These are phyloP conservation scores for Dipodomys stephensi DNA, from an alignment of 2,113 vertebrate species.

Conservation along the genomic window DNA sequence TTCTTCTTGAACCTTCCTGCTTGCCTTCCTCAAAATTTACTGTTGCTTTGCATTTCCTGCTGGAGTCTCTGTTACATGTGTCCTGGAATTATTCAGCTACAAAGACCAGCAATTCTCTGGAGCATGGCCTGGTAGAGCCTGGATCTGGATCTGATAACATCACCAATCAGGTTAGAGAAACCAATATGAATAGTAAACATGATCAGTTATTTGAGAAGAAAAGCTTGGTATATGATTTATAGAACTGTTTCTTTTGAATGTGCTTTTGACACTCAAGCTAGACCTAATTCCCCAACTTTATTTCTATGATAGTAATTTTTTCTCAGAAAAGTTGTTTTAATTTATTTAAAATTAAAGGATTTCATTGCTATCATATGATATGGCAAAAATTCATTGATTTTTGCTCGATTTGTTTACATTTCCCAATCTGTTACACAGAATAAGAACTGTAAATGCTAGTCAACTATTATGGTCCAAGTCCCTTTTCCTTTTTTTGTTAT, in stretches of 20 bases:
- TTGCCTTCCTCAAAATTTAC: too few relatives aligned
- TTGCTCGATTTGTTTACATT: neutral
- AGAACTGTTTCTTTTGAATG: constrained; percentile 57
- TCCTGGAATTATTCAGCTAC: too few relatives aligned
- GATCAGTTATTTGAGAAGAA: constrained; percentile 40
- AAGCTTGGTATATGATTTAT: constrained; percentile 38
- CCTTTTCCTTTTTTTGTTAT: neutral
- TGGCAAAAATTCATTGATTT: constrained; percentile 25
- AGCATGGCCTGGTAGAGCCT: too few relatives aligned
- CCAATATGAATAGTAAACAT: constrained; percentile 32
- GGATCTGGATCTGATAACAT: too few relatives aligned
- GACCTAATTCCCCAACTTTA: constrained; percentile 49
- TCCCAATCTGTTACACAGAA: neutral
- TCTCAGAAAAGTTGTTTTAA: constrained; percentile 52
- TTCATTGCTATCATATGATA: constrained; percentile 17
- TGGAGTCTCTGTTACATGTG: too few relatives aligned
- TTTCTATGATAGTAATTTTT: constrained; percentile 40
- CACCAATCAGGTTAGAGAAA: neutral
- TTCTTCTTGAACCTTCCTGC: too few relatives aligned
- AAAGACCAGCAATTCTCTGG: too few relatives aligned
- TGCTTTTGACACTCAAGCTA: neutral
- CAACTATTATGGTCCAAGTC: neutral
- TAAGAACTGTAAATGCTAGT: neutral
- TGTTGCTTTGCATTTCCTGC: too few relatives aligned
- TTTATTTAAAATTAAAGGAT: neutral